Evolutionary conservation across 2,888 invertebrate genomes (phyloP), one percentile per base, ranked within the genome.

Genomic region (Aquatica leii): DNA sequence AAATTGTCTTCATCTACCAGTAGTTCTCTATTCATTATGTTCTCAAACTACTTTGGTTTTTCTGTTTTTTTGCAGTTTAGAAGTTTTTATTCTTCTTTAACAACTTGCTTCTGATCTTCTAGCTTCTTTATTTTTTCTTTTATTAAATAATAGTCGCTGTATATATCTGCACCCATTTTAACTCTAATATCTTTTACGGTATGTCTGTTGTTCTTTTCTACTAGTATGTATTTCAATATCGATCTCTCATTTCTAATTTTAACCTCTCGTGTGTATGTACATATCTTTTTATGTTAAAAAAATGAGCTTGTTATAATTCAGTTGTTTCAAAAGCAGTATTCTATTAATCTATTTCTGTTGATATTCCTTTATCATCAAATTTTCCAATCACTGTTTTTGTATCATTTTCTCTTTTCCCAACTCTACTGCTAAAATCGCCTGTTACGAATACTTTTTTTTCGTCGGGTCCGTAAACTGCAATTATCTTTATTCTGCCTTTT

Each of bases 381-480:
- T 24, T 48, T 48, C 21, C 5, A 14, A 48, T 18, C 15, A 14
- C 15, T 17, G 18, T 8, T 48, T 48, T 17, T 48, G 8, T 48
- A 6, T 21, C 11, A 3, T 21, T 4, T 21, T 48, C 15, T 48
- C 11, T 4, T 15, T 18, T 48, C 11, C 48, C 21, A 3, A 18
- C 21, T 11, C 48, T 24, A 4, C 4, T 6, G 24, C 6, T 24
- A 6, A 24, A 24, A 6, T 24, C 24, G 2, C 24, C 24, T 24
- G 6, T 6, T 6, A 24, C 24, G 2, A 2, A 24, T 24, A 24
- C 6, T 6, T 24, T 24, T 24, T 48, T 43, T 55, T 43, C 41
- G 46, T 43, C 20, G 20, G 20, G 55, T 43, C 46, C 55, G n/a
- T 43, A 55, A 6, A 41, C 55, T 12, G 41, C 55, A 18, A 55